phyloP scores from a whole-genome alignment of 1,140 invertebrate species.

The Zaprionus capensis region DNA sequence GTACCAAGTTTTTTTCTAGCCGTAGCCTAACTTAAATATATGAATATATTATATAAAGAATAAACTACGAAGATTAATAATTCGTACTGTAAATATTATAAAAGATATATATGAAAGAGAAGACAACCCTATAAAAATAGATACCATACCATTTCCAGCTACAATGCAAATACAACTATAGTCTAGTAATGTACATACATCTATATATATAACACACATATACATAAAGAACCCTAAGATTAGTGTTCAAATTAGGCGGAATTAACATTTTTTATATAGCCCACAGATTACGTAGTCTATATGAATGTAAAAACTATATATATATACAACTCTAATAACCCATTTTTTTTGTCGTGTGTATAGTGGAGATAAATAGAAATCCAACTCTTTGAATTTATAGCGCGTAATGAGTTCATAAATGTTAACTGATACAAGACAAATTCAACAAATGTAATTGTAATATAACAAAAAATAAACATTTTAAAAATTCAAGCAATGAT shows the following conservation, averaged over 20 bases:
- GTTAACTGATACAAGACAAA: conserved; percentile 47
- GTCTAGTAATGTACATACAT: conserved; percentile 40
- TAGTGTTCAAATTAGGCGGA: conserved; percentile 67
- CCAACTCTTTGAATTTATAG: conserved; percentile 77
- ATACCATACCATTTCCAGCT: conserved; percentile 16
- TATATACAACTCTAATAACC: conserved; percentile 22
- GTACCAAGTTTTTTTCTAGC: conserved; percentile 37
- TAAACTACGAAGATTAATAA: neutral
- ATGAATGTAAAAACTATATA: conserved; percentile 26
- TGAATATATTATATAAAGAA: conserved; percentile 1
- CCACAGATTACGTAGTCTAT: conserved; percentile 55
- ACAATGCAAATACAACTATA: conserved; percentile 53
- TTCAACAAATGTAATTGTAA: conserved; percentile 46
- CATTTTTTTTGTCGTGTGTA: conserved; percentile 58
- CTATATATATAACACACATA: conserved; percentile 18
- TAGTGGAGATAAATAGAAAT: conserved; percentile 54
- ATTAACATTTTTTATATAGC: conserved; percentile 55
- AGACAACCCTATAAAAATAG: conserved; percentile 16
- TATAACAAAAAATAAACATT: conserved; percentile 51
- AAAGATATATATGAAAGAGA: conserved; percentile 17
- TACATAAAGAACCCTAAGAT: conserved; percentile 35
- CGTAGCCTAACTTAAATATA: conserved; percentile 22
- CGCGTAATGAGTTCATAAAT: conserved; percentile 72
- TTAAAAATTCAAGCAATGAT: conserved; percentile 65
- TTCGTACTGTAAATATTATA: conserved; percentile 52